phyloP scores from a whole-genome alignment of 2,888 invertebrate genomes.

The Drosophila anceps region DNA sequence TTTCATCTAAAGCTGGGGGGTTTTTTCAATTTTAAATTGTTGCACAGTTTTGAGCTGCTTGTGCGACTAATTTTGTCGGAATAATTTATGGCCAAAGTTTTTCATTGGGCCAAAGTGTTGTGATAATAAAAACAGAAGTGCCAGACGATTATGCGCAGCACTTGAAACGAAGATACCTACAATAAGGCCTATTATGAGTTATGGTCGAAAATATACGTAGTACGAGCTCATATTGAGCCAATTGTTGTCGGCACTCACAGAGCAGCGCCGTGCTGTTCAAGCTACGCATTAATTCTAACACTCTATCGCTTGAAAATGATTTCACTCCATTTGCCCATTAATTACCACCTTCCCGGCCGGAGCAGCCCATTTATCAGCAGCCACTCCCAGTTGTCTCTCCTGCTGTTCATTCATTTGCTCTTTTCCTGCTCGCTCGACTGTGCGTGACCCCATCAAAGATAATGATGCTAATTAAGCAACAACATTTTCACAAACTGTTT shows the following conservation, averaged over 20 bases:
- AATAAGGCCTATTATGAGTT: constrained; percentile 3
- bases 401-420: constrained; percentile 2
- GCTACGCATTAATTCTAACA: constrained; percentile 41
- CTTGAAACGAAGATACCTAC: constrained; percentile 31
- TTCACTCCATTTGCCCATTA: constrained; percentile 60
- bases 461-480: constrained; percentile 77
- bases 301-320: constrained; percentile 50
- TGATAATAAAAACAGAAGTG: constrained; percentile 43
- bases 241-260: constrained; percentile 15
- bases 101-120: constrained; percentile 34
- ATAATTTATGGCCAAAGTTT: constrained; percentile 76
- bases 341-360: constrained; percentile 59
- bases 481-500: constrained; percentile 66
- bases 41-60: constrained; percentile 13
- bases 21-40: constrained; percentile 47
- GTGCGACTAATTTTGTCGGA: constrained; percentile 59
- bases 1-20: constrained; percentile 62
- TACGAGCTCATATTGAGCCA: constrained; percentile 23
- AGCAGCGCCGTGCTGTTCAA: background rate
- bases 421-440: constrained; percentile 43
- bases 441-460: constrained; percentile 72
- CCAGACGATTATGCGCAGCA: constrained; percentile 68
- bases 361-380: constrained; percentile 61
- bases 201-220: background rate
- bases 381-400: background rate